phyloP scores from a whole-genome alignment of 2,888 invertebrate species.

The Agrotis ipsilon region DNA sequence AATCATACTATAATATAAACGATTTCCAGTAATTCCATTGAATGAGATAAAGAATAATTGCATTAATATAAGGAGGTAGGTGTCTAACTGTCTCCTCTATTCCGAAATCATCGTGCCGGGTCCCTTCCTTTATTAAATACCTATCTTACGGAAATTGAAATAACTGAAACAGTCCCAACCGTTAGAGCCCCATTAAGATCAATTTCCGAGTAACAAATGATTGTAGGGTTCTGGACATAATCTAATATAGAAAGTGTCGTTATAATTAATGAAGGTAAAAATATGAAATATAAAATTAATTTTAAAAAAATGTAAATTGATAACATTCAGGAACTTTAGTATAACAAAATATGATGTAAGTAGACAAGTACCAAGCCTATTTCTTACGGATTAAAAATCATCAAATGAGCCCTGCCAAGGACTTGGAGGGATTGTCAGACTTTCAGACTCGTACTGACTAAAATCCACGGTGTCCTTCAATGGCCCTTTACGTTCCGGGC shows the following conservation, averaged over 20 bases:
- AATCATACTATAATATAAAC: slow-evolving; percentile 3
- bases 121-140: slow-evolving; percentile 76
- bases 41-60: slow-evolving; percentile 40
- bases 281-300: neutral
- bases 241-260: slow-evolving; percentile 3
- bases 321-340: slow-evolving; percentile 1
- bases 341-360: neutral
- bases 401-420: too few species aligned
- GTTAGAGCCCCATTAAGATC: slow-evolving; percentile 67
- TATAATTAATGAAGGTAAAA: slow-evolving; percentile 14
- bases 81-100: slow-evolving; percentile 26
- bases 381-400: too few species aligned
- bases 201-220: slow-evolving; percentile 68
- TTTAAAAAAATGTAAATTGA: neutral
- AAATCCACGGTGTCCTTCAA: too few species aligned
- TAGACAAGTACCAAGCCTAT: too few species aligned
- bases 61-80: slow-evolving; percentile 31
- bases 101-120: slow-evolving; percentile 64
- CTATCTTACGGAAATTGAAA: slow-evolving; percentile 78
- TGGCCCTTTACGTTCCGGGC: too few species aligned
- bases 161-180: slow-evolving; percentile 70
- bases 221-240: slow-evolving; percentile 26
- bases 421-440: too few species aligned
- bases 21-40: slow-evolving; percentile 22
- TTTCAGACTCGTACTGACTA: too few species aligned